Percentiles rank a stretch among this genome's conserved stretches.
Evolutionary conservation across 1,140 invertebrate species (phyloP).

Genomic region (Drosophila tropicalis): DNA sequence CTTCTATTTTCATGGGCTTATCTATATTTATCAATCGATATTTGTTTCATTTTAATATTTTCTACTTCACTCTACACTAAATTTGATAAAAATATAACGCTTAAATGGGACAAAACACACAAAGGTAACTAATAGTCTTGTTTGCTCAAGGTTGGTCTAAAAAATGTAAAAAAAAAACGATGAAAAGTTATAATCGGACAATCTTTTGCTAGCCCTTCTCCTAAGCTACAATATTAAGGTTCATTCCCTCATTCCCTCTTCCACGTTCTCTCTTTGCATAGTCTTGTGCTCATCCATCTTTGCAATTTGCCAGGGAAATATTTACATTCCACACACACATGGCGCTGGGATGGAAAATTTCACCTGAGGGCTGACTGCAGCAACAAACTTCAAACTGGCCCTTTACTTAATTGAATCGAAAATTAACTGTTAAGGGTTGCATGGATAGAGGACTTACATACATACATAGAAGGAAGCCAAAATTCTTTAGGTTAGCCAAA

Average conservation of each 20-base stretch:
- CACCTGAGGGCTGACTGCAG: slow-evolving; percentile 2
- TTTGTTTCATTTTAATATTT: too few relatives aligned
- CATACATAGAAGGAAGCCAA: slow-evolving; percentile 4
- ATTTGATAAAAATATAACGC: too few relatives aligned
- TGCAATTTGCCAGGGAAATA: slow-evolving; percentile 9
- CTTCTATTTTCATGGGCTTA: too few relatives aligned
- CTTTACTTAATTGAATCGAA: slow-evolving; percentile 64
- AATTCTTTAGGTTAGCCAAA: slow-evolving; percentile 13
- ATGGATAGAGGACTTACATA: not conserved
- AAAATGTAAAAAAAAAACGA: not conserved
- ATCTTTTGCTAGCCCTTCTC: not conserved
- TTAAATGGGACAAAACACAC: too few relatives aligned
- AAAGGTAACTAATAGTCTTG: too few relatives aligned
- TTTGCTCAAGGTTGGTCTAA: too few relatives aligned
- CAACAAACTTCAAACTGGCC: slow-evolving; percentile 15
- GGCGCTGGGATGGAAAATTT: slow-evolving; percentile 7
- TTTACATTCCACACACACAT: slow-evolving; percentile 11
- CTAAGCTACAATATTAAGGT: not conserved
- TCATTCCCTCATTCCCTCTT: not conserved
- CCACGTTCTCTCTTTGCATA: not conserved
- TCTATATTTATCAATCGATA: too few relatives aligned
- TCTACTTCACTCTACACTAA: too few relatives aligned
- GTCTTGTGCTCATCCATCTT: not conserved
- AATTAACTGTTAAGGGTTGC: slow-evolving; percentile 64
- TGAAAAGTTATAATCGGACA: not conserved